Percentiles rank a stretch among this genome's conserved stretches.
Conservation (phyloP, 2,888 invertebrate species). For the Macaria liturata region DNA sequence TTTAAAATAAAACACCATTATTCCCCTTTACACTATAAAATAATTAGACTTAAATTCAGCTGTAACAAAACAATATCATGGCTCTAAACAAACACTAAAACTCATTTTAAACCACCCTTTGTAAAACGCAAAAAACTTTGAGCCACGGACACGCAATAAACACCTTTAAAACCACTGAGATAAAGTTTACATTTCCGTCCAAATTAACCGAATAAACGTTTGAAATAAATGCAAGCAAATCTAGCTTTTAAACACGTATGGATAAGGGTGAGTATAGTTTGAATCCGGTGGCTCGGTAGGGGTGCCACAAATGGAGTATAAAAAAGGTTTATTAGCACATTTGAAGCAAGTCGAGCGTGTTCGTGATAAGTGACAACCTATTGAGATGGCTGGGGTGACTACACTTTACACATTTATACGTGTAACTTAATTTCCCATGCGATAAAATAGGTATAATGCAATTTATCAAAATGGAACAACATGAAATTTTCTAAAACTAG, state of each 20-base stretch:
- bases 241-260: background rate
- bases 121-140: slow-evolving; percentile 14
- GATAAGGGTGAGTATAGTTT: slow-evolving; percentile 30
- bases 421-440: too few species aligned
- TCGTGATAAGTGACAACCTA: slow-evolving; percentile 70
- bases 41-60: slow-evolving; percentile 28
- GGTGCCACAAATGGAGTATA: slow-evolving; percentile 51
- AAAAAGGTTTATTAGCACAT: slow-evolving; percentile 76
- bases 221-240: slow-evolving; percentile 2
- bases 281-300: slow-evolving; percentile 32
- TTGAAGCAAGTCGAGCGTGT: slow-evolving; percentile 67
- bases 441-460: too few species aligned
- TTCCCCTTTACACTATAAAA: slow-evolving; percentile 6
- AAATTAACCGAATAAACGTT: slow-evolving; percentile 1
- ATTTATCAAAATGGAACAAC: too few species aligned
- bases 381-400: slow-evolving; percentile 55
- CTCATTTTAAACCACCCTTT: slow-evolving; percentile 46
- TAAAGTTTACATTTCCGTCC: background rate
- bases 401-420: slow-evolving; percentile 8
- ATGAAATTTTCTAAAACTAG: too few species aligned
- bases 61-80: slow-evolving; percentile 44
- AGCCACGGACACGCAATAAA: background rate
- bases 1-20: background rate
- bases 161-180: background rate
- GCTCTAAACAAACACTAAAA: slow-evolving; percentile 53